Evolutionary conservation across 1,140 invertebrate genomes (phyloP), one percentile per base, ranked within the genome.

Genomic region (Pachyrhynchus sulphureomaculatus): DNA sequence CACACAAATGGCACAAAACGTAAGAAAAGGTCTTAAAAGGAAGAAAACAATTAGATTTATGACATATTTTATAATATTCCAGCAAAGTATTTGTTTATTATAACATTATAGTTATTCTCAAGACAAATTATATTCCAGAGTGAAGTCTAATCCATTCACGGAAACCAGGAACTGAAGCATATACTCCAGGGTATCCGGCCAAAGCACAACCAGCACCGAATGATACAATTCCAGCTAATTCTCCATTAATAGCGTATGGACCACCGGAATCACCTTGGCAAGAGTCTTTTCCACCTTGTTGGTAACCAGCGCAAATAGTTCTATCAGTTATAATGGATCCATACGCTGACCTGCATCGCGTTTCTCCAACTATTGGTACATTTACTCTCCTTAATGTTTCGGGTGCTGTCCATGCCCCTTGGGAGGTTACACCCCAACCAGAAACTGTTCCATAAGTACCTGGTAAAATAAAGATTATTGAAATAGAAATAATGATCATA

Each of bases 241-340:
- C 26, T 0, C 76, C 77, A 68, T 77, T 72, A 6, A 73, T 62
- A 4, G 79, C 76, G 12, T 79, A 54, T 0, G 85, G 86, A 1
- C 86, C 85, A 18, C 86, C 86, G 2, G 84, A 86, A 67, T 88
- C 86, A 0, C 85, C 86, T 54, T 82, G 78, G 68, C 86, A 87
- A 4, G 85, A 78, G 65, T 86, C 85, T 44, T 74, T 79, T 0
- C 71, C 45, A 5, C 77, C 78, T 13, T 71, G 65, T 39, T 71
- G 70, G 44, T 32, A 73, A 2, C 74, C 75, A 24, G 72, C 75
- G 47, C 75, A 76, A 39, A 75, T 71, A 68, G 73, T 74, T 57
- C 68, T 63, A 33, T 67, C 65, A 2, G 76, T 79, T 4, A 80
- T 65, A 23, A 69, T 77, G 67, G 1, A 12, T 5, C 29, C 29